Base-by-base conservation (phyloP, 1,140 invertebrate genomes). In the Druon quercuslanigerum region DNA sequence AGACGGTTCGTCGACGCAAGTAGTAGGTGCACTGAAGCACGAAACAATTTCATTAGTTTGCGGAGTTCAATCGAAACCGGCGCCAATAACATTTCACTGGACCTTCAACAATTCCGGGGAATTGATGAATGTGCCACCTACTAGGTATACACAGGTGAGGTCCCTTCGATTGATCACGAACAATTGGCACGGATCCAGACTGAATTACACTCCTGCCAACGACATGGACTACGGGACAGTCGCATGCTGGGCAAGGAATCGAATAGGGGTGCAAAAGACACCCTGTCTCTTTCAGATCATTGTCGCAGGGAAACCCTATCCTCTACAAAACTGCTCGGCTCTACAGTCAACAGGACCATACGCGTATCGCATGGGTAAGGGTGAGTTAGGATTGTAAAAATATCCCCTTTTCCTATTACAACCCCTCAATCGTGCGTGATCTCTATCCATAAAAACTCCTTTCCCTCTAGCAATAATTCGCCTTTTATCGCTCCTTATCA, bases 221-320 rank as follows among this genome's bases (percentile, higher is more conserved):
- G 96, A 97, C 87, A 94, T 96, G 90, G 96, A 98, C 87, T 98
- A 97, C 85, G 97, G 97, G 17, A 96, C 95, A 12, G 91, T 97
- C 1, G 94, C 95, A 12, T 98, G 96, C 86, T 97, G 94, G 92
- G 96, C 95, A 0, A 92, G 92, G 79, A 97, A 97, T 90, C 92
- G 93, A 16, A 95, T 97, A 56, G 96, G 96, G 6, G 91, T 93
- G 76, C 96, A 97, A 88, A 94, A 94, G 85, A 93, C 94, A 25
- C 96, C 96, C 13, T 98, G 96, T 88, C 91, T 97, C 71, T 97
- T 96, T 90, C 96, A 97, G 88, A 94, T 98, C 57, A 92, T 90
- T 78, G 86, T 88, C 16, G 89, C 89, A 50, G 89, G 89, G 33
- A 95, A 96, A 57, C 97, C 97, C 3, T 97, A 97, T 85, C 95